These are phyloP conservation scores for Meriones psammophilus DNA, from an alignment of 2,797 vertebrate species.

Conservation along the genomic window DNA sequence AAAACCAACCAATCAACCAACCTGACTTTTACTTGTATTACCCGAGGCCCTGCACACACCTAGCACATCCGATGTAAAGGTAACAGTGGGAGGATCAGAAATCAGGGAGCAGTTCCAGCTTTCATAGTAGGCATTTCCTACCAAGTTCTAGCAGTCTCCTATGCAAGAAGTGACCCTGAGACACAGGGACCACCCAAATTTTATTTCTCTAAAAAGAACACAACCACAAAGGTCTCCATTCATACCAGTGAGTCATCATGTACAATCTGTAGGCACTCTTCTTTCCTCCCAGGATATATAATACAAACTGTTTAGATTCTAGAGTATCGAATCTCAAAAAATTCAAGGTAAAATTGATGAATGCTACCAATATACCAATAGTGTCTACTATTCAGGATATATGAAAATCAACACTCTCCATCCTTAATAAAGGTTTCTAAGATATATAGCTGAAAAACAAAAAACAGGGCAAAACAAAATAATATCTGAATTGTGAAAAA, in stretches of 20 bases:
- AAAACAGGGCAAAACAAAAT: neutral
- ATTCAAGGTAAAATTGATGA: constrained; percentile 3
- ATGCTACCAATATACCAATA: neutral
- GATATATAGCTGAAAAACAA: neutral
- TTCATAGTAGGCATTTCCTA: neutral
- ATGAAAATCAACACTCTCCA: neutral
- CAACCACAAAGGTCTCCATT: neutral
- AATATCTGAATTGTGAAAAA: neutral
- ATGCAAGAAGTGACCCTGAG: neutral
- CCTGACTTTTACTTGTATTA: neutral
- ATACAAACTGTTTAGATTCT: neutral
- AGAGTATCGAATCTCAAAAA: constrained; percentile 18
- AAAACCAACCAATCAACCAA: neutral
- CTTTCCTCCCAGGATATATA: neutral
- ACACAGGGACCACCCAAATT: neutral
- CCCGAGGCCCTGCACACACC: neutral
- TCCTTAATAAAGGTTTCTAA: constrained; percentile 19
- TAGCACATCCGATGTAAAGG: too few species aligned
- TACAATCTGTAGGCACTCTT: neutral
- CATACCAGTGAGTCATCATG: neutral
- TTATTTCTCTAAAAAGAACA: neutral
- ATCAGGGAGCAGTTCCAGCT: neutral
- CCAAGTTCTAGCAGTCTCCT: neutral
- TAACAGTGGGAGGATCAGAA: neutral
- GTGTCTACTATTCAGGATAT: neutral